Conservation (phyloP, 2,888 invertebrate genomes). For the Julus scanicus region DNA sequence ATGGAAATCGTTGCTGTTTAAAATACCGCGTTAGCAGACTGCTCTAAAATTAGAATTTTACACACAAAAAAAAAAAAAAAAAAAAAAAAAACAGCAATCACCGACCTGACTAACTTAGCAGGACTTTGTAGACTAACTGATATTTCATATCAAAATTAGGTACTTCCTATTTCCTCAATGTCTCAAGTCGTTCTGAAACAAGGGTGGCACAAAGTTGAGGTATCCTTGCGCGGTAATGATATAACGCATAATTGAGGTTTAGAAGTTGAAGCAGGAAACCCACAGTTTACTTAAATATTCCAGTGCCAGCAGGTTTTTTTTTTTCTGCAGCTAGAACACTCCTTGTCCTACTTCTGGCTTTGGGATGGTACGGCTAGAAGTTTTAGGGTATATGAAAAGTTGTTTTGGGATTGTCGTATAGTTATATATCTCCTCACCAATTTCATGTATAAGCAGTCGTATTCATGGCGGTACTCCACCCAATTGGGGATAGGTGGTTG, state of each 20-base stretch:
- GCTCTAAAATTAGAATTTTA: background rate
- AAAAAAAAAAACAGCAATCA: background rate
- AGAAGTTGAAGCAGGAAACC: background rate
- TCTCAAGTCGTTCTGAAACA: background rate
- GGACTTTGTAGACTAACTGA: background rate
- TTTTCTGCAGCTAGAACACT: background rate
- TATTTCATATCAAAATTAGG: background rate
- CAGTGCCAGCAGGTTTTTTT: background rate
- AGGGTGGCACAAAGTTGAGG: no score
- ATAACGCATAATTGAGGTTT: background rate
- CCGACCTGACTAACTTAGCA: background rate
- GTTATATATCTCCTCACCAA: background rate
- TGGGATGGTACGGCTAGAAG: background rate
- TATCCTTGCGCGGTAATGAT: background rate
- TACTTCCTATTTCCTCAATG: background rate
- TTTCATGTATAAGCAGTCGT: background rate
- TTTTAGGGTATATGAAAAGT: background rate
- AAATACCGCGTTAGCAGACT: background rate
- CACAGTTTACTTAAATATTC: background rate
- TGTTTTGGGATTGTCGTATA: background rate
- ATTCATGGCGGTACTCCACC: background rate
- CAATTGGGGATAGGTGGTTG: background rate
- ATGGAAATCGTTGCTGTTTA: background rate
- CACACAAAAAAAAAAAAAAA: no score
- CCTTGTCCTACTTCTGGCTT: conserved; percentile 7